Evolutionary conservation across 2,797 vertebrate genomes (phyloP).

Genomic region (Coluber constrictor): DNA sequence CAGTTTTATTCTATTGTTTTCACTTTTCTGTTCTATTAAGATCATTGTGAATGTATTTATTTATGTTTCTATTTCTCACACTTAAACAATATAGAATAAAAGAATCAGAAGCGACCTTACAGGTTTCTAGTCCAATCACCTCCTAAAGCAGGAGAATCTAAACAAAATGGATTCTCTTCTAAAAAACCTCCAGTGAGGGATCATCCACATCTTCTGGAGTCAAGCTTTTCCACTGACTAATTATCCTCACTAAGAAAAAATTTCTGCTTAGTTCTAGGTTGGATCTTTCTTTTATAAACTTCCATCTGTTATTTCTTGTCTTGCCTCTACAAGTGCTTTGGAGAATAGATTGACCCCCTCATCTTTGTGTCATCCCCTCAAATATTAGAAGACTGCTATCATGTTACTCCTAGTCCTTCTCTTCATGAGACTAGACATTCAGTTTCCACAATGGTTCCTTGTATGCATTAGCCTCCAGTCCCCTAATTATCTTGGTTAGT

Average conservation of each 20-base stretch:
- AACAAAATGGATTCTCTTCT: not conserved
- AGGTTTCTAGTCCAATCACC: not conserved
- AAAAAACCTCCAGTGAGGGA: not conserved
- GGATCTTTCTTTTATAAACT: not conserved
- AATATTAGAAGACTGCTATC: not conserved
- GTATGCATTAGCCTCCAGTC: fast-evolving
- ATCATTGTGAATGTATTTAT: not conserved
- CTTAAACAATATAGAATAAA: not conserved
- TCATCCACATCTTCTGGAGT: not conserved
- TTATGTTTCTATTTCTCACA: not conserved
- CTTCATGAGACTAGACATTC: not conserved
- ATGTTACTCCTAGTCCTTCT: not conserved
- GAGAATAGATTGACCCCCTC: not conserved
- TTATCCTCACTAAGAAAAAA: not conserved
- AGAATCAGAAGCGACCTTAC: not conserved
- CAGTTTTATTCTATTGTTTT: not conserved
- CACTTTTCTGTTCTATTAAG: not conserved
- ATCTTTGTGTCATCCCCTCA: not conserved
- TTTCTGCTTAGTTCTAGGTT: not conserved
- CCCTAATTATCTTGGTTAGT: not conserved
- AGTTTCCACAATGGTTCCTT: not conserved
- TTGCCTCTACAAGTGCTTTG: not conserved
- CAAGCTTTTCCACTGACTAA: not conserved
- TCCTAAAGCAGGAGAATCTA: not conserved
- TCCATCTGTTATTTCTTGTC: not conserved